Percentiles rank a stretch among this genome's conserved stretches.
Evolutionary conservation across 2,888 invertebrate genomes (phyloP).

Genomic region (Mamestra brassicae): DNA sequence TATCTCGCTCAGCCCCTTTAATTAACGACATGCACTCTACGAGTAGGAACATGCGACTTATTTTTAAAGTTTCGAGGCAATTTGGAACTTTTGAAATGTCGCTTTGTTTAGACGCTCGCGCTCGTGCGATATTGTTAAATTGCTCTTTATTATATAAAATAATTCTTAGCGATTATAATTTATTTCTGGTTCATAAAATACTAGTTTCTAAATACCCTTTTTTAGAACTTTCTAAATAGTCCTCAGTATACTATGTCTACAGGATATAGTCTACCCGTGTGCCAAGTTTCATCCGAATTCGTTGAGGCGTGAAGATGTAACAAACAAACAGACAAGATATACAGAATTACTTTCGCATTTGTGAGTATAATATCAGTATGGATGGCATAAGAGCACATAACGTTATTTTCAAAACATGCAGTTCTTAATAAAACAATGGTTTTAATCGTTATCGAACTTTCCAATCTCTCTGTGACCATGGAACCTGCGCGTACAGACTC

Average conservation of each 20-base stretch:
- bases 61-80: slow-evolving; percentile 34
- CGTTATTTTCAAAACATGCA: slow-evolving; percentile 6
- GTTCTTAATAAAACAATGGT: slow-evolving; percentile 26
- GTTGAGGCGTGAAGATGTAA: not conserved
- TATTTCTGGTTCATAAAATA: not conserved
- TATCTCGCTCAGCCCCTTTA: slow-evolving; percentile 69
- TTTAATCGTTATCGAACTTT: slow-evolving; percentile 32
- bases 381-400: not conserved
- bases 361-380: not conserved
- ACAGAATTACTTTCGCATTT: not conserved
- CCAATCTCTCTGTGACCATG: slow-evolving; percentile 36
- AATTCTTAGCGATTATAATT: not conserved
- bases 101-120: not conserved
- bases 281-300: not conserved
- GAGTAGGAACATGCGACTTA: slow-evolving; percentile 10
- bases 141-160: not conserved
- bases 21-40: slow-evolving; percentile 68
- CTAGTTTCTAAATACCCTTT: too few relatives aligned
- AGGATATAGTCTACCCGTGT: not conserved
- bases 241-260: too few relatives aligned
- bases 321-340: not conserved
- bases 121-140: not conserved
- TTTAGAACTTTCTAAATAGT: too few relatives aligned
- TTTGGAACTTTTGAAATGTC: slow-evolving; percentile 24
- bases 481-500: slow-evolving; percentile 2